Evolutionary conservation across 2,888 invertebrate species (phyloP).

Genomic region (Xestoiulus laeticollis): DNA sequence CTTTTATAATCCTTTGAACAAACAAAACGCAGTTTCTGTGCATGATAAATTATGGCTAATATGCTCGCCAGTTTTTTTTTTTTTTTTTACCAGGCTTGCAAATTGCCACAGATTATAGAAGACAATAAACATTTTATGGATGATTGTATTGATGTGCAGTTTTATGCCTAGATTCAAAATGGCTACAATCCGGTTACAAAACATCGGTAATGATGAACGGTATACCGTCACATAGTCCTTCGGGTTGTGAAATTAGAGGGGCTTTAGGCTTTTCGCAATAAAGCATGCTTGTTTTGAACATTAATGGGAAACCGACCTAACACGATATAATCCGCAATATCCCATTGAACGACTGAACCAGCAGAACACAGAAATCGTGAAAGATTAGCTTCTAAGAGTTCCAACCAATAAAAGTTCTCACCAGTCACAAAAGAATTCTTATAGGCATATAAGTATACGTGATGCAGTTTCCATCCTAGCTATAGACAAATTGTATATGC

Average conservation of each 20-base stretch:
- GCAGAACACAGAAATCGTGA: background rate
- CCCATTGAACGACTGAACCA: background rate
- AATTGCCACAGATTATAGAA: background rate
- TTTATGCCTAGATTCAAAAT: background rate
- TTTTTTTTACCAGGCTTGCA: background rate
- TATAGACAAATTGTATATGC: constrained; percentile 23
- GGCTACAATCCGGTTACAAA: background rate
- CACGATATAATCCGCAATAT: background rate
- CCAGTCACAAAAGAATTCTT: too few relatives aligned
- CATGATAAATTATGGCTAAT: constrained; percentile 29
- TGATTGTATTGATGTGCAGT: background rate
- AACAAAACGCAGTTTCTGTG: constrained; percentile 3
- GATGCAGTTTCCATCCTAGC: background rate
- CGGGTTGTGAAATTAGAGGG: background rate
- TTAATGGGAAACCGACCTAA: background rate
- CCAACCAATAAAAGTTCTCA: background rate
- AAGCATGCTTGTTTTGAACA: background rate
- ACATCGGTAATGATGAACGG: background rate
- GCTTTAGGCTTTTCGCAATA: background rate
- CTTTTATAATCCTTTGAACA: constrained; percentile 13
- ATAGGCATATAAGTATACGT: background rate
- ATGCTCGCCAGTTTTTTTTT: background rate
- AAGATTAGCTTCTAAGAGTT: background rate
- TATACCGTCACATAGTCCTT: background rate
- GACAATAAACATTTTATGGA: constrained; percentile 36